Conservation (phyloP, 1,140 invertebrate species). For the Cydia strobilella region DNA sequence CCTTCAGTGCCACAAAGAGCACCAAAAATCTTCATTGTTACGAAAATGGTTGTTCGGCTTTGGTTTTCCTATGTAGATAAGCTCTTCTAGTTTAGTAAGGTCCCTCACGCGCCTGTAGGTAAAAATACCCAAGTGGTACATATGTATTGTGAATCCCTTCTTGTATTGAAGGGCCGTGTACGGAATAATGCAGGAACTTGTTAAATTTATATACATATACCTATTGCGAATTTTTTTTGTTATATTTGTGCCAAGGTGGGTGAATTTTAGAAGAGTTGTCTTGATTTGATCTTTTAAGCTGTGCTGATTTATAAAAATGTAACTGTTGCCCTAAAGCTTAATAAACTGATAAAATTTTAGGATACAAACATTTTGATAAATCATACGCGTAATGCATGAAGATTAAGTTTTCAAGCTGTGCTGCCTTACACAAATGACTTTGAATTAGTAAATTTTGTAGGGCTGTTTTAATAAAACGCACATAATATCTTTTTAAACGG, state of each 20-base stretch:
- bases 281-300: background rate
- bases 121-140: background rate
- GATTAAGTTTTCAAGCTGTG: background rate
- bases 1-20: conserved; percentile 18
- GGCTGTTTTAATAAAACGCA: too few species aligned
- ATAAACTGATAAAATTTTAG: background rate
- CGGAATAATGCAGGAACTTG: conserved; percentile 28
- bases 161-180: conserved; percentile 14
- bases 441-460: too few species aligned
- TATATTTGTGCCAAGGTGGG: background rate
- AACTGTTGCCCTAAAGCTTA: background rate
- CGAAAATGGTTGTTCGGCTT: background rate
- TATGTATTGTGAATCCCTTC: conserved; percentile 25
- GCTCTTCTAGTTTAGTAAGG: background rate
- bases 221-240: background rate
- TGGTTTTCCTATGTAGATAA: conserved; percentile 5
- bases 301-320: background rate
- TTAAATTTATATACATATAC: background rate
- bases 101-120: conserved; percentile 8
- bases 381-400: background rate
- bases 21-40: background rate
- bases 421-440: background rate
- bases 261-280: background rate
- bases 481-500: too few species aligned
- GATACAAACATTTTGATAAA: background rate